phyloP scores from a whole-genome alignment of 2,113 vertebrate species.

The Acinonyx jubatus region DNA sequence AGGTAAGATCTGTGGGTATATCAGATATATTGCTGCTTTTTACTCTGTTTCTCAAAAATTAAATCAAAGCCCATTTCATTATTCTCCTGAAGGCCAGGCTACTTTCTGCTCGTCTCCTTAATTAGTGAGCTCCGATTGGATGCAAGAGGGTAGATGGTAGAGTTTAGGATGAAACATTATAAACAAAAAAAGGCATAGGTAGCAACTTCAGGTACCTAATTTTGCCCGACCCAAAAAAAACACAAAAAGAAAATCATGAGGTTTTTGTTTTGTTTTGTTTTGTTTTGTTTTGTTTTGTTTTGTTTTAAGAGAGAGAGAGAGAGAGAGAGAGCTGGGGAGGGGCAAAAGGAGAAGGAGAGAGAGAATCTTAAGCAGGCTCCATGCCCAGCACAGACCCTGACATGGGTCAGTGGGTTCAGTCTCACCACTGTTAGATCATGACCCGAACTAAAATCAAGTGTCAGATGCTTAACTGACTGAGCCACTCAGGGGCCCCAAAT shows the following conservation, averaged over 20 bases:
- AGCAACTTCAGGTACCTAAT: not conserved
- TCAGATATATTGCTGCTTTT: not conserved
- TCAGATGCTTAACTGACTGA: no score
- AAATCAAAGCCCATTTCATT: not conserved
- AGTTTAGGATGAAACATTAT: not conserved
- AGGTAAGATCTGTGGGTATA: constrained; percentile 85
- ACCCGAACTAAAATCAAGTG: no score
- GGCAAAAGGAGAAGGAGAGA: no score
- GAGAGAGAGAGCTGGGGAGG: no score
- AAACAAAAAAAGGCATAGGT: not conserved
- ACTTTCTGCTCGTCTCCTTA: not conserved
- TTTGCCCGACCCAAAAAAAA: not conserved
- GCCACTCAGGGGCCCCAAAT: no score
- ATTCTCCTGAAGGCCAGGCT: not conserved
- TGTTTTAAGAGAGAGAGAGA: no score
- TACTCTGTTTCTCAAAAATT: not conserved
- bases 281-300: no score
- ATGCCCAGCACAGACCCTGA: no score
- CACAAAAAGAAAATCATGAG: not conserved
- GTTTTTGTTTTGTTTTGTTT: no score
- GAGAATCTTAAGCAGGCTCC: no score
- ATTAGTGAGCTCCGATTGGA: not conserved
- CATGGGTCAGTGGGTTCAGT: no score
- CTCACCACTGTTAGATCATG: no score
- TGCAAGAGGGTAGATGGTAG: not conserved